Evolutionary conservation across 2,888 invertebrate species (phyloP), one percentile per base, ranked within the genome.

Genomic region (Anarsia innoxiella): DNA sequence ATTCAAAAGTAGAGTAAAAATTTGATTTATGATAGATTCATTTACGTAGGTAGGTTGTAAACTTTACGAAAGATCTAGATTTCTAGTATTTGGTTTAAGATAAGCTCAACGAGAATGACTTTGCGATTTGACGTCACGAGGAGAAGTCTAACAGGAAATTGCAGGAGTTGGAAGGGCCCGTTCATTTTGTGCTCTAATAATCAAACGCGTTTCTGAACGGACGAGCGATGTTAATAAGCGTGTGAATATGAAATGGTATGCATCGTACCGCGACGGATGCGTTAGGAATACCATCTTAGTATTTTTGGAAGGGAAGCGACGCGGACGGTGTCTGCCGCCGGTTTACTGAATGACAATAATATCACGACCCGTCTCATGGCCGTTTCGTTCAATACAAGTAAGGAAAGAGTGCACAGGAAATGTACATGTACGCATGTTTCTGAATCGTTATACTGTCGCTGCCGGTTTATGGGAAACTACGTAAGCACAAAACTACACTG

Each of bases 271-370:
- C 59, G 62, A 65, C 70, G 60, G 61, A 68, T 67, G 71, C 59
- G 68, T 67, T 63, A 52, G 54, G 66, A 68, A 70, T 71, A 68
- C 56, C 65, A 57, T 64, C 61, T 63, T 62, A 46, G 61, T 74
- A 72, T 72, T 72, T 76, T 76, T 70, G 74, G 71, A 71, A 72
- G 53, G 66, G 69, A 73, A 67, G 61, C 59, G 44, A 64, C 66
- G 69, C 67, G 69, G 71, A 68, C 68, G 59, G 55, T 13, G 35
- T 33, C 44, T 46, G 57, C 62, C 63, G 69, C 67, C 71, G 66
- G 66, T 73, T 75, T 63, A 65, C 56, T 56, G 49, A 69, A 72
- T 75, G 70, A 68, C 63, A 73, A 73, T 54, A 49, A 54, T 65
- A 65, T 65, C 57, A 62, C 48, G 60, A 56, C 49, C 53, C 52